Evolutionary conservation across 2,888 invertebrate species (phyloP).

Genomic region (Corythucha ciliata): DNA sequence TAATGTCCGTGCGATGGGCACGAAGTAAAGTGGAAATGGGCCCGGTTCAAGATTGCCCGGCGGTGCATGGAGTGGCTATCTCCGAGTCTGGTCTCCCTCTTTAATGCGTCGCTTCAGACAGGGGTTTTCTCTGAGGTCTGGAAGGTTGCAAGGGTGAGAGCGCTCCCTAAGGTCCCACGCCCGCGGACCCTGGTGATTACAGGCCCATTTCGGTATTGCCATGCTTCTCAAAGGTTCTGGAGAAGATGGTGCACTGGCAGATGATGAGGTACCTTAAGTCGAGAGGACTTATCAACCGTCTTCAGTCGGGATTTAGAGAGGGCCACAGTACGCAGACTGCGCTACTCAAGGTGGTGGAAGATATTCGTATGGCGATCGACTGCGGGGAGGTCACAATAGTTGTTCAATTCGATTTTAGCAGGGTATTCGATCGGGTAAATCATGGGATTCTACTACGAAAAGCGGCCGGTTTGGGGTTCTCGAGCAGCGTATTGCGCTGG

Average conservation of each 20-base stretch:
- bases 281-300: not conserved
- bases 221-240: constrained; percentile 6
- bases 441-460: too few relatives aligned
- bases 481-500: too few relatives aligned
- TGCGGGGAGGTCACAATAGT: too few relatives aligned
- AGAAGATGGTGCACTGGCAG: not conserved
- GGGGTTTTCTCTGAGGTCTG: constrained; percentile 5
- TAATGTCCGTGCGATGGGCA: too few relatives aligned
- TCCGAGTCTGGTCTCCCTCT: too few relatives aligned
- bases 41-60: too few relatives aligned
- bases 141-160: constrained; percentile 4
- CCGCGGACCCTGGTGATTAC: not conserved
- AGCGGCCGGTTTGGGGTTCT: too few relatives aligned
- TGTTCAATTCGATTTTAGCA: too few relatives aligned
- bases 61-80: too few relatives aligned
- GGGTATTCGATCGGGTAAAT: too few relatives aligned
- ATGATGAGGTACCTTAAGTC: not conserved
- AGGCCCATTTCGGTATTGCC: constrained; percentile 8
- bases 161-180: constrained; percentile 1
- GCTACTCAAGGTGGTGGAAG: not conserved
- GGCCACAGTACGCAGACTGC: not conserved
- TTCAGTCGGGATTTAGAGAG: constrained; percentile 2
- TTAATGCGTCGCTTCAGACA: too few relatives aligned
- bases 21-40: too few relatives aligned
- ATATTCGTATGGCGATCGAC: not conserved